Conservation (phyloP, 1,140 invertebrate species). For the Lucilia sericata region DNA sequence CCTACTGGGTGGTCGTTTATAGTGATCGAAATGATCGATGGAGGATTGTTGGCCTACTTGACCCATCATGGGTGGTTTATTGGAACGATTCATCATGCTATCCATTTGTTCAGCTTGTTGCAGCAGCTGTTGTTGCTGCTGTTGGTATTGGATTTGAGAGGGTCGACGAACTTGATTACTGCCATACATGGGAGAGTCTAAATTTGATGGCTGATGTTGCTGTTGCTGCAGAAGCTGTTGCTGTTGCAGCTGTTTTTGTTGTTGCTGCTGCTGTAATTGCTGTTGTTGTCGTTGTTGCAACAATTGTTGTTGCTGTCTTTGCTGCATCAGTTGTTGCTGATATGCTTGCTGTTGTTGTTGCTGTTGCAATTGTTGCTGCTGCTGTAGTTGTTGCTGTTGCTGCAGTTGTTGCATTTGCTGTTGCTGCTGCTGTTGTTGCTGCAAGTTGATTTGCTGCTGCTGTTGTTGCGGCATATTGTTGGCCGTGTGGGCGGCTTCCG, state of each 20-base stretch:
- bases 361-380: not conserved
- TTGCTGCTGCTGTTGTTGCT: conserved; percentile 45
- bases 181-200: conserved; percentile 29
- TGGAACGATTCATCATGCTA: conserved; percentile 13
- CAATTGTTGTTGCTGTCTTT: conserved; percentile 48
- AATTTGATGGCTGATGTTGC: conserved; percentile 25
- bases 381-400: not conserved
- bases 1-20: conserved; percentile 88
- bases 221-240: conserved; percentile 51
- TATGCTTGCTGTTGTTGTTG: conserved; percentile 6
- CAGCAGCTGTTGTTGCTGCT: conserved; percentile 50
- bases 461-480: conserved; percentile 49
- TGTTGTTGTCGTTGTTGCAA: conserved; percentile 52
- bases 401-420: conserved; percentile 9
- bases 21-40: conserved; percentile 89
- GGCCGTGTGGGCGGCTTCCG: conserved; percentile 42
- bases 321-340: not conserved
- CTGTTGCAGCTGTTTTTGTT: conserved; percentile 49
- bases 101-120: conserved; percentile 31
- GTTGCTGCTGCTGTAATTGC: conserved; percentile 50
- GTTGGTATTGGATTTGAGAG: conserved; percentile 34
- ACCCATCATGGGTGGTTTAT: conserved; percentile 70
- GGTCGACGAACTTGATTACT: conserved; percentile 29
- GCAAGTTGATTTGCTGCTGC: not conserved
- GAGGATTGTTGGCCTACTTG: conserved; percentile 71